Conservation (phyloP, 2,797 vertebrate genomes). For the Serranus cabrilla region DNA sequence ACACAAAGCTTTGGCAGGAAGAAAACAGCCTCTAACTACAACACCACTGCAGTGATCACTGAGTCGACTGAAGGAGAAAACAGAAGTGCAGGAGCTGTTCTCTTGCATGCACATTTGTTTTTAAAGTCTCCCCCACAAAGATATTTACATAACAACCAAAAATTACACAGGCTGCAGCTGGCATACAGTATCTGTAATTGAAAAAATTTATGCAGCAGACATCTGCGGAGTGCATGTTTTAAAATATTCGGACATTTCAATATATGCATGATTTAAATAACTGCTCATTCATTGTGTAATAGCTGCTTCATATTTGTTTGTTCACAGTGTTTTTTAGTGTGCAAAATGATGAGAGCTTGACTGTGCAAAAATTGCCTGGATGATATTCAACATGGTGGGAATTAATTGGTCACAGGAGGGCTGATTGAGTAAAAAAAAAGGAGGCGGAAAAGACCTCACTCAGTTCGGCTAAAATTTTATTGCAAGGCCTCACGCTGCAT, state of each 20-base stretch:
- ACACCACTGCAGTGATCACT: slow-evolving; percentile 7
- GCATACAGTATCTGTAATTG: slow-evolving; percentile 29
- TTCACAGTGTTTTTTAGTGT: not conserved
- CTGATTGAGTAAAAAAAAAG: not conserved
- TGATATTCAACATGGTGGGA: slow-evolving; percentile 18
- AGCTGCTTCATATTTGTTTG: slow-evolving; percentile 23
- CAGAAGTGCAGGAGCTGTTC: slow-evolving; percentile 11
- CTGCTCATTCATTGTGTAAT: slow-evolving; percentile 23
- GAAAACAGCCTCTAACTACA: slow-evolving; percentile 6
- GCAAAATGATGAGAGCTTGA: slow-evolving; percentile 28
- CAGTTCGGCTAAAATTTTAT: not conserved
- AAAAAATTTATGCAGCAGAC: slow-evolving; percentile 33
- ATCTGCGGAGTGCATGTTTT: slow-evolving; percentile 30
- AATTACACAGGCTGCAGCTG: slow-evolving; percentile 52
- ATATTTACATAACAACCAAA: slow-evolving; percentile 50
- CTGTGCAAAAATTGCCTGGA: slow-evolving; percentile 1
- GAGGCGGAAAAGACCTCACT: not conserved
- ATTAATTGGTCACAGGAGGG: slow-evolving; percentile 19
- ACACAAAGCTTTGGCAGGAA: not conserved
- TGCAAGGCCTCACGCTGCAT: not conserved
- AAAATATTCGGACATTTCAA: slow-evolving; percentile 13
- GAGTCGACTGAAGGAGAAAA: slow-evolving; percentile 9
- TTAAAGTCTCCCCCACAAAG: slow-evolving; percentile 17
- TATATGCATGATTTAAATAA: slow-evolving; percentile 17
- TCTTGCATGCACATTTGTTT: slow-evolving; percentile 9